Evolutionary conservation across 2,888 invertebrate genomes (phyloP).

Genomic region (Zygaena filipendulae): DNA sequence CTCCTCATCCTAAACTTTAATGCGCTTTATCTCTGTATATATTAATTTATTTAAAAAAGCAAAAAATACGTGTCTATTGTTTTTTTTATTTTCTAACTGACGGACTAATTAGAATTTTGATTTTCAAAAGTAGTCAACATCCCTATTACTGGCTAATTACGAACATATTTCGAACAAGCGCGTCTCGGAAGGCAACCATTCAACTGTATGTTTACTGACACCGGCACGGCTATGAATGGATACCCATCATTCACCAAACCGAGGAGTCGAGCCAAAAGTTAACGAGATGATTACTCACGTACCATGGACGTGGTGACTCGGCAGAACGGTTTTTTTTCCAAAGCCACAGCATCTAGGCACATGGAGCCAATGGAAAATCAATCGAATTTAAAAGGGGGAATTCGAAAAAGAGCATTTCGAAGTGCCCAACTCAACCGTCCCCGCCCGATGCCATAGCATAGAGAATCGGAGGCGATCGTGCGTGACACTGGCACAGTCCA

Average conservation of each 20-base stretch:
- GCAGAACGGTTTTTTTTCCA: slow-evolving; percentile 12
- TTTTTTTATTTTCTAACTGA: too few relatives aligned
- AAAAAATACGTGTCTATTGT: too few relatives aligned
- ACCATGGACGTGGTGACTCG: slow-evolving; percentile 36
- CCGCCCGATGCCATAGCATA: slow-evolving; percentile 31
- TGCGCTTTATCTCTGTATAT: too few relatives aligned
- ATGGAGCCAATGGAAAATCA: slow-evolving; percentile 22
- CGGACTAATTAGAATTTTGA: too few relatives aligned
- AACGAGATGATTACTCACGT: slow-evolving; percentile 51
- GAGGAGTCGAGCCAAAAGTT: slow-evolving; percentile 43
- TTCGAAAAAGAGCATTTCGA: slow-evolving; percentile 19
- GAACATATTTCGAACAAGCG: too few relatives aligned
- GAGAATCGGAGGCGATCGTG: slow-evolving; percentile 34
- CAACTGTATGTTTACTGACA: too few relatives aligned
- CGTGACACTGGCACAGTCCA: slow-evolving; percentile 27
- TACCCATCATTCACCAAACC: slow-evolving; percentile 23
- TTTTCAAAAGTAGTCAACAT: too few relatives aligned
- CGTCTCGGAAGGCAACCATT: background rate
- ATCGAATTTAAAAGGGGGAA: slow-evolving; percentile 19
- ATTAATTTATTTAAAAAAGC: too few relatives aligned
- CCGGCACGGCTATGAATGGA: slow-evolving; percentile 22
- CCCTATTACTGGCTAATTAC: too few relatives aligned
- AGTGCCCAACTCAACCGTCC: too few relatives aligned
- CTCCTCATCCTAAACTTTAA: too few relatives aligned
- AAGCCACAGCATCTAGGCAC: slow-evolving; percentile 12